Evolutionary conservation across 1,140 invertebrate genomes (phyloP), one percentile per base, ranked within the genome.

Genomic region (Agraylea sexmaculata): DNA sequence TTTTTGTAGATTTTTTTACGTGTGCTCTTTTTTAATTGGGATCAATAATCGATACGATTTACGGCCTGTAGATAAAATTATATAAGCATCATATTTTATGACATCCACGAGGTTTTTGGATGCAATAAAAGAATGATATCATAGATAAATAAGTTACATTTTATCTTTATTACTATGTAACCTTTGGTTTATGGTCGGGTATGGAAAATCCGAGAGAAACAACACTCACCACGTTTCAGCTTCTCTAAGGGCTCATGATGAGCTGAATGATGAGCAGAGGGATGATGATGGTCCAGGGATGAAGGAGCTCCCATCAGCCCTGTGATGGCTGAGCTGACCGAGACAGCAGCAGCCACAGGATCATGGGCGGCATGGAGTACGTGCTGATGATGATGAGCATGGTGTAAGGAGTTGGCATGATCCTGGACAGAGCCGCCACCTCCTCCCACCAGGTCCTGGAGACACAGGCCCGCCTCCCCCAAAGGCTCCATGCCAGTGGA

Each of bases 191-290:
- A n/a, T n/a, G n/a, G 23, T n/a, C 23, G 23, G 6, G 23, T 6
- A 25, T 25, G 6, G 6, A 6, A 25, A 7, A n/a, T 11, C 19
- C 40, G 12, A 30, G 17, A 20, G 34, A 22, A 30, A 29, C 40
- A 34, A 29, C 54, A 77, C 75, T 78, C 66, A 83, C 76, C 73
- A 77, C 82, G 71, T 78, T 83, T 84, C 47, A 86, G 69, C 63
- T 84, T 86, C 65, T 86, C 82, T 32, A 86, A 57, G 7, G 82
- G 81, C 56, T 84, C 80, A 53, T 83, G 80, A 50, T 78, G 74
- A 18, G 78, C 53, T 2, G 71, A 73, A 7, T 77, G 73, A 44
- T 75, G 67, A 23, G 67, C 64, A 1, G 57, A 51, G 31, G 61
- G 59, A 51, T 73, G 69, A 42, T 70, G 69, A 51, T 78, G 75